These are phyloP conservation scores for Crocallis elinguaria DNA, from an alignment of 2,888 invertebrate genomes.

Conservation along the genomic window DNA sequence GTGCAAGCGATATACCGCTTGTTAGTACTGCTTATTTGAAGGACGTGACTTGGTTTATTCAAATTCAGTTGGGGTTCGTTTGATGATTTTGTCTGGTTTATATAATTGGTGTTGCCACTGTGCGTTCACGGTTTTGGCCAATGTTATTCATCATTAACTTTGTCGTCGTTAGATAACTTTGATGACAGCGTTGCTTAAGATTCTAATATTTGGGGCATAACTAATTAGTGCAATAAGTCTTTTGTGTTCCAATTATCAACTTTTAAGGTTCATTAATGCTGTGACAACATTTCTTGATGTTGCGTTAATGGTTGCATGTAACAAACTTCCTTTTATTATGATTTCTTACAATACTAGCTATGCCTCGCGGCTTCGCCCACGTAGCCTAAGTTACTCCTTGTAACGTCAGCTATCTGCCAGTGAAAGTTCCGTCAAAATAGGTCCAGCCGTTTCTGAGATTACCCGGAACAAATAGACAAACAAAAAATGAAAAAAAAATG, in stretches of 20 bases:
- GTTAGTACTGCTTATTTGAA: slow-evolving; percentile 82
- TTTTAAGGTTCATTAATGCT: slow-evolving; percentile 11
- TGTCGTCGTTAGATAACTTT: slow-evolving; percentile 14
- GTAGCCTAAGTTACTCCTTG: too few species aligned
- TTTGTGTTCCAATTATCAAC: slow-evolving; percentile 19
- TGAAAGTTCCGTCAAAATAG: too few species aligned
- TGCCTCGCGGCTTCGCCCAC: too few species aligned
- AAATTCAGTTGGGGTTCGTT: slow-evolving; percentile 72
- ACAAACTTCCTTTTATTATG: neutral
- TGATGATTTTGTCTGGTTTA: slow-evolving; percentile 70
- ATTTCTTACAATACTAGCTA: neutral
- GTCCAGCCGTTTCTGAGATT: too few species aligned
- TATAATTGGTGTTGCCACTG: slow-evolving; percentile 70
- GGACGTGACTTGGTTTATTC: slow-evolving; percentile 81
- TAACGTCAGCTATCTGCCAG: too few species aligned
- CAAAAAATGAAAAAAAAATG: too few species aligned
- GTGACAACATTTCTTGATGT: slow-evolving; percentile 9
- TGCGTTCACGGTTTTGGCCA: slow-evolving; percentile 43
- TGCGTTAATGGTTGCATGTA: slow-evolving; percentile 1
- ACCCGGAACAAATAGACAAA: too few species aligned
- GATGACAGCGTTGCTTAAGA: slow-evolving; percentile 7
- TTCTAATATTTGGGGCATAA: slow-evolving; percentile 12
- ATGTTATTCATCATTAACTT: slow-evolving; percentile 3
- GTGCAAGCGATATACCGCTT: slow-evolving; percentile 83
- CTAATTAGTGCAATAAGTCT: slow-evolving; percentile 18